Evolutionary conservation across 2,113 vertebrate genomes (phyloP), one percentile per base, ranked within the genome.

Genomic region (Nematolebias whitei): DNA sequence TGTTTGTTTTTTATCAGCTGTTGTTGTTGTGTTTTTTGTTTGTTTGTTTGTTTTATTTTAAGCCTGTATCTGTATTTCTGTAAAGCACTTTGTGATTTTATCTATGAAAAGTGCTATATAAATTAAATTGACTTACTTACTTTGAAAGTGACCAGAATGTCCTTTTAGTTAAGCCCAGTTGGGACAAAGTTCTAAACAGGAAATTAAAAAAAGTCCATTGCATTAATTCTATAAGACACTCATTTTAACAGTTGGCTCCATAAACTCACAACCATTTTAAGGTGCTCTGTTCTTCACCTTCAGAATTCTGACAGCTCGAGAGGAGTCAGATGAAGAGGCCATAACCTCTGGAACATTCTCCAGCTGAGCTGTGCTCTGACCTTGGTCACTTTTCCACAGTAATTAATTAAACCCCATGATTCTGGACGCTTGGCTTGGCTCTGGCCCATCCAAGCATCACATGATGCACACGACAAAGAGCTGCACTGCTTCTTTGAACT

Each of bases 331-430:
- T 15, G 69, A 58, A 78, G 66, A 74, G 83, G 74, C 12, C 70
- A 12, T 63, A 60, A 91, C 91, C 90, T 88, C 71, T 23, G 89
- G 69, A 79, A 68, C 72, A 58, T 67, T 84, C 84, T 75, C 80
- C 67, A 67, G 80, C 78, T 68, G 79, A 82, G 80, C 66, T 6
- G 68, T 16, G 51, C 47, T 48, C 63, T 84, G 89, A 90, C 91
- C 89, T 91, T 88, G 80, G 79, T 89, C 88, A 75, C 87, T 88
- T 87, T 88, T 70, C 80, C 76, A 85, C 57, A 47, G 79, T 89
- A 87, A 92, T 93, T 92, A 92, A 92, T 93, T 89, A 92, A 90
- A 88, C 87, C 78, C 52, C 87, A 86, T 43, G 88, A 89, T 76
- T 74, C 69, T 76, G 74, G 89, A 87, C 81, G 62, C 40, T 58